Evolutionary conservation across 2,113 vertebrate species (phyloP).

Genomic region (Theristicus caerulescens): DNA sequence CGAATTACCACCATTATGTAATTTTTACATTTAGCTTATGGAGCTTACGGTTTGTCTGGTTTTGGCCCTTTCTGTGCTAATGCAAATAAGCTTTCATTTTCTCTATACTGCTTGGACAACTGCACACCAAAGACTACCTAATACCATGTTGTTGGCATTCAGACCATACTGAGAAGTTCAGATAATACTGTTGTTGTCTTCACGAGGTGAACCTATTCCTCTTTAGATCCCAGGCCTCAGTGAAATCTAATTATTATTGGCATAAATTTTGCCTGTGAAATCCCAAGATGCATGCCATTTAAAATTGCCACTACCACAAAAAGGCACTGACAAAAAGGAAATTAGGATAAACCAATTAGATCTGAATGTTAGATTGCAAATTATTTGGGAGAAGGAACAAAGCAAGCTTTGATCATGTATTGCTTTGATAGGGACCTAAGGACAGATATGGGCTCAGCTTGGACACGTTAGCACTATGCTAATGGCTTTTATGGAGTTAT

Average conservation of each 20-base stretch:
- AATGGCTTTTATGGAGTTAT: not conserved
- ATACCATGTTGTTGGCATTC: not conserved
- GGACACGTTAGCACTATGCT: not conserved
- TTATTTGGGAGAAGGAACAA: conserved; percentile 46
- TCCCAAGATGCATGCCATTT: not conserved
- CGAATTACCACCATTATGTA: not conserved
- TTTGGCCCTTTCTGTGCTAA: not conserved
- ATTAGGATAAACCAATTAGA: conserved; percentile 34
- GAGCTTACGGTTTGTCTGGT: not conserved
- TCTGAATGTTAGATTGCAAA: not conserved
- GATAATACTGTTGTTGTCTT: not conserved
- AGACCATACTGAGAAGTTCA: not conserved
- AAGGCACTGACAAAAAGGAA: conserved; percentile 37
- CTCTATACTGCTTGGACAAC: not conserved
- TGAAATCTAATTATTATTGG: not conserved
- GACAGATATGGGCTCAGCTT: not conserved
- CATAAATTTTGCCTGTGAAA: conserved; percentile 3
- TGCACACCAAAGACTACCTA: not conserved
- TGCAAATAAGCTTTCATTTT: not conserved
- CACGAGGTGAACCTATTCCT: not conserved
- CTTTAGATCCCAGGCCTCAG: not conserved
- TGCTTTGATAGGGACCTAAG: conserved; percentile 34
- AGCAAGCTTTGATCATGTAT: conserved; percentile 45
- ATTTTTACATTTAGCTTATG: not conserved
- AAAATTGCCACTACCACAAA: conserved; percentile 24